Conservation (phyloP, 2,888 invertebrate genomes). For the Chrysomela aeneicollis region DNA sequence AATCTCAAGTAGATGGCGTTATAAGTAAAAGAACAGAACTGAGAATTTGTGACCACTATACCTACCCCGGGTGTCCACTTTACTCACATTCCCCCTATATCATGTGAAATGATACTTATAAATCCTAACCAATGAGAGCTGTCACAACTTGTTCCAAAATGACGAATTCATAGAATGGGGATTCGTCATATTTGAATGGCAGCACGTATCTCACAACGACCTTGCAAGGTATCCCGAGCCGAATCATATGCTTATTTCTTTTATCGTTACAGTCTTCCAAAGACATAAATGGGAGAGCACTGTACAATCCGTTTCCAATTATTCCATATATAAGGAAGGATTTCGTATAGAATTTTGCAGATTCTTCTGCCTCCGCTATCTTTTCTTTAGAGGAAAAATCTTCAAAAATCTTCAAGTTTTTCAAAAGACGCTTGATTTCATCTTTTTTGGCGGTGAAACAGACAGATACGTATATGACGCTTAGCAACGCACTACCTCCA, state of each 20-base stretch:
- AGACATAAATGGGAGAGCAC: slow-evolving; percentile 40
- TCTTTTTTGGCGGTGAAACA: slow-evolving; percentile 36
- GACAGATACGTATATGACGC: slow-evolving; percentile 34
- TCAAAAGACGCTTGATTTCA: slow-evolving; percentile 35
- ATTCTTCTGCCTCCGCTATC: slow-evolving; percentile 36
- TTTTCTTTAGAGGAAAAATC: slow-evolving; percentile 22
- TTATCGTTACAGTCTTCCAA: slow-evolving; percentile 37
- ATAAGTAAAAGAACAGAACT: too few relatives aligned
- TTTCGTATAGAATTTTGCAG: slow-evolving; percentile 37
- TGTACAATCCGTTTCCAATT: slow-evolving; percentile 44
- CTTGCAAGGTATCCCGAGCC: slow-evolving; percentile 45
- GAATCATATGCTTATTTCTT: slow-evolving; percentile 39
- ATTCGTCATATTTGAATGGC: slow-evolving; percentile 42
- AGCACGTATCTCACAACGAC: slow-evolving; percentile 37
- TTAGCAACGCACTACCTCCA: slow-evolving; percentile 31
- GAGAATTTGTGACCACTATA: too few relatives aligned
- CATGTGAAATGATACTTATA: too few relatives aligned
- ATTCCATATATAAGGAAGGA: slow-evolving; percentile 40
- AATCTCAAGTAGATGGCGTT: too few relatives aligned
- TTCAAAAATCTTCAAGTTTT: slow-evolving; percentile 34
- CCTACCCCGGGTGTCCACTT: too few relatives aligned
- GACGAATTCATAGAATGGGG: slow-evolving; percentile 38
- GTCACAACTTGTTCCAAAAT: slow-evolving; percentile 41
- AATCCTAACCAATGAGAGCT: slow-evolving; percentile 16
- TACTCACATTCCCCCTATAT: too few relatives aligned